Percentiles rank a stretch among this genome's conserved stretches.
Evolutionary conservation across 2,888 invertebrate genomes (phyloP).

Genomic region (Thumatha senex): DNA sequence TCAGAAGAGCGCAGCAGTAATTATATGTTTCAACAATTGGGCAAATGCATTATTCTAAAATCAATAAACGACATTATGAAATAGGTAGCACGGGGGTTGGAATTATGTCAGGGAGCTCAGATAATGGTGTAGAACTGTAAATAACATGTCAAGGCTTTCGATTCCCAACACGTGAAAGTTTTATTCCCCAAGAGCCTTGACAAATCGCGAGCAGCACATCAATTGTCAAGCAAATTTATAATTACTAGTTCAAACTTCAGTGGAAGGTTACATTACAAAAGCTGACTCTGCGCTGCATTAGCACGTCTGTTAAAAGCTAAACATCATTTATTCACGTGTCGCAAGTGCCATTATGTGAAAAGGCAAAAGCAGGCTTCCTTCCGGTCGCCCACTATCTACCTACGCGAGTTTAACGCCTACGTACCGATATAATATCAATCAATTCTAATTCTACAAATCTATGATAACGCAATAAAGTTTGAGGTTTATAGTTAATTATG

Average conservation of each 20-base stretch:
- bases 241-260: background rate
- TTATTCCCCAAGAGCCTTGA: background rate
- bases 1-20: too few species aligned
- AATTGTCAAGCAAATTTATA: background rate
- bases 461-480: constrained; percentile 50
- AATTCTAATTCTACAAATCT: constrained; percentile 63
- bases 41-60: too few species aligned
- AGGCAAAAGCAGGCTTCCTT: constrained; percentile 71
- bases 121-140: too few species aligned
- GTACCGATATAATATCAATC: constrained; percentile 61
- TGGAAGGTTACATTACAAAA: constrained; percentile 1
- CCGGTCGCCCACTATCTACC: constrained; percentile 73
- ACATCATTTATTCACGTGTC: constrained; percentile 28
- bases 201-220: background rate
- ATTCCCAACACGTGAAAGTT: too few species aligned
- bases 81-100: too few species aligned
- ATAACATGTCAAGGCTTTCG: too few species aligned
- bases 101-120: too few species aligned
- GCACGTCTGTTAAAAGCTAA: constrained; percentile 12
- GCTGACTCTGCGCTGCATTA: background rate
- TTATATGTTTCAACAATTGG: too few species aligned
- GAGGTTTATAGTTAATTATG: constrained; percentile 24
- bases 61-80: too few species aligned
- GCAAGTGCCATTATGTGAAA: constrained; percentile 46
- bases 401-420: constrained; percentile 54